phyloP scores from a whole-genome alignment of 1,140 invertebrate genomes.

The Zelostemma sp. region DNA sequence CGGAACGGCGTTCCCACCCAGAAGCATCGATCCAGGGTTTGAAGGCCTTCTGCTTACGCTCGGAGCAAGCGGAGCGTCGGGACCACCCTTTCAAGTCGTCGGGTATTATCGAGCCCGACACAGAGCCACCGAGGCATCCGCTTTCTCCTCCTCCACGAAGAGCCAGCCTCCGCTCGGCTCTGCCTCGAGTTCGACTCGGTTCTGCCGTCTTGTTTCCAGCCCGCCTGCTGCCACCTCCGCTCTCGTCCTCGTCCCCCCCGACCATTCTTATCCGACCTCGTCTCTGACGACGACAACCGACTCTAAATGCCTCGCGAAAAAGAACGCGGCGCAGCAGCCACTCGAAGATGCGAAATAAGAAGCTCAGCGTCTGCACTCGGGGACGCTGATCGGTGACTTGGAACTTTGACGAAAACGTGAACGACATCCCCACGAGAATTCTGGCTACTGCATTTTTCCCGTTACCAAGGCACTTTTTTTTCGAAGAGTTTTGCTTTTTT shows the following conservation, averaged over 20 bases:
- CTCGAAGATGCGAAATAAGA: no score
- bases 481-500: no score
- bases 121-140: slow-evolving; percentile 50
- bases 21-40: slow-evolving; percentile 53
- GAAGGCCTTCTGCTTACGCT: slow-evolving; percentile 38
- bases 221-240: slow-evolving; percentile 14
- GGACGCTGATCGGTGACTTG: no score
- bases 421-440: no score
- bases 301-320: slow-evolving; percentile 39
- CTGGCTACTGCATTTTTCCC: no score
- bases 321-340: slow-evolving; percentile 39
- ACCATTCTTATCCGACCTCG: slow-evolving; percentile 20
- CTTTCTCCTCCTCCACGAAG: slow-evolving; percentile 18
- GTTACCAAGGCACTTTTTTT: no score
- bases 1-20: slow-evolving; percentile 3
- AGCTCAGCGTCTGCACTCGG: slow-evolving; percentile 31
- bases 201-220: slow-evolving; percentile 15
- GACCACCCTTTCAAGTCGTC: slow-evolving; percentile 54
- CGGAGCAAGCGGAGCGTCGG: slow-evolving; percentile 33
- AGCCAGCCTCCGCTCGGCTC: no score
- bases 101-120: slow-evolving; percentile 58
- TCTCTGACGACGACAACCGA: slow-evolving; percentile 36
- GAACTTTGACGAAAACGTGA: no score
- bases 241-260: slow-evolving; percentile 23
- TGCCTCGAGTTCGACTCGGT: no score